Base-by-base conservation (phyloP, 2,888 invertebrate genomes). In the Tricholauxania praeusta region DNA sequence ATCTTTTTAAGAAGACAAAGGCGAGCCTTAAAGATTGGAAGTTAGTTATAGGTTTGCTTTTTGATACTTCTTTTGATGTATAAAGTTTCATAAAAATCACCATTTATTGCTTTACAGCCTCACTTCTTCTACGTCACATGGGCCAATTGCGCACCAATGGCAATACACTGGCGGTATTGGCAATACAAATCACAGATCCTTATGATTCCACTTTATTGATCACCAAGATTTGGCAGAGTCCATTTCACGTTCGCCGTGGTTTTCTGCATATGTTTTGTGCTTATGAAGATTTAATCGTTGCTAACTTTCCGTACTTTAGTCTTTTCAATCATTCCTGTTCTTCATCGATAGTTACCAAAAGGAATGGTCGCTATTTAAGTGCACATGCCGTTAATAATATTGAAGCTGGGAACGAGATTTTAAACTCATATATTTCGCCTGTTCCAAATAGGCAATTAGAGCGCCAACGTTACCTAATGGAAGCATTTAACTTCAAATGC, bases 261-360 rank as follows among this genome's bases (percentile, higher is more conserved):
- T 75, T 51, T 48, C 75, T 85, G 70, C 84, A 83, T 62, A 77
- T 74, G 65, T 81, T 83, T 3, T 70, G 77, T 2, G 32, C 80
- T 2, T 87, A 88, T 75, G 79, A 88, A 68, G 84, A 90, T 55
- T 87, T 90, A 64, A 96, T 94, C 0, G 93, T 95, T 3, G 96
- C 93, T 1, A 93, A 96, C 81, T 96, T 94, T 84, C 94, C 96
- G 0, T 92, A 94, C 1, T 92, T 95, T 0, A 94, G 96, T 80
- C 91, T 97, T 88, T 94, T 97, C 92, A 98, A 98, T 86, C 98
- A 98, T 88, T 94, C 96, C 0, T 98, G 98, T 85, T 92, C 93
- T 77, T 93, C 96, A 7, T 93, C 93, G 80, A 93, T 96, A 73
- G 91, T 92, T 66, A 92, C 92, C 80, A 91, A 93, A 80, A 96